Base-by-base conservation (phyloP, 2,113 vertebrate species). In the Theristicus caerulescens region DNA sequence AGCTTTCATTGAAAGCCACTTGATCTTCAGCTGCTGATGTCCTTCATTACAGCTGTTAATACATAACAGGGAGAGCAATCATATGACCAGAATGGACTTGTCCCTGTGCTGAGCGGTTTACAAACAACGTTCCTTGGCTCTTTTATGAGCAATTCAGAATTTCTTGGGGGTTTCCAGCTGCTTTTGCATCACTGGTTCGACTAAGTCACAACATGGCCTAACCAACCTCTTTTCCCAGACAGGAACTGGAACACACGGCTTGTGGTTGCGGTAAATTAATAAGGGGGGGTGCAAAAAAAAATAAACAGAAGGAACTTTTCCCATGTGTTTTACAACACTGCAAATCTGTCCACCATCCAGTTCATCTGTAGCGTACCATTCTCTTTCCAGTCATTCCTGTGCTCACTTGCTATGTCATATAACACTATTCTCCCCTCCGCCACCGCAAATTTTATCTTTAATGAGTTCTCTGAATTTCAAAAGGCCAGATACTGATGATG, bases 181-280 rank as follows among this genome's bases (percentile, higher is more conserved):
- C 65, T 96, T 97, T 97, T 94, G 86, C 77, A 94, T 94, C 87
- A 44, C 44, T 72, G 40, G 29, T 89, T 94, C 0, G 0, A 62
- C 86, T 77, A 94, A 94, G 88, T 93, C 94, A 88, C 89, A 96
- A 18, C 55, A 67, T 3, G 58, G 72, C 78, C 66, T 87, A 71
- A 49, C 66, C 94, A 97, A 77, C 82, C 55, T 86, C 80, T 87
- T 94, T 97, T 97, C 95, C 93, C 97, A 97, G 96, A 94, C 95
- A 96, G 95, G 97, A 97, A 97, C 88, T 77, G 91, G 83, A 97
- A 95, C 96, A 93, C 93, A 95, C 82, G 93, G 93, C 88, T 87
- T 93, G 97, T 96, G 97, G 97, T 94, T 97, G 96, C 4, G 38
- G 97, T 91, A 97, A 97, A 98, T 97, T 97, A 98, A 97, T 97